Evolutionary conservation across 2,888 invertebrate genomes (phyloP).

Genomic region (Drosophila anceps): DNA sequence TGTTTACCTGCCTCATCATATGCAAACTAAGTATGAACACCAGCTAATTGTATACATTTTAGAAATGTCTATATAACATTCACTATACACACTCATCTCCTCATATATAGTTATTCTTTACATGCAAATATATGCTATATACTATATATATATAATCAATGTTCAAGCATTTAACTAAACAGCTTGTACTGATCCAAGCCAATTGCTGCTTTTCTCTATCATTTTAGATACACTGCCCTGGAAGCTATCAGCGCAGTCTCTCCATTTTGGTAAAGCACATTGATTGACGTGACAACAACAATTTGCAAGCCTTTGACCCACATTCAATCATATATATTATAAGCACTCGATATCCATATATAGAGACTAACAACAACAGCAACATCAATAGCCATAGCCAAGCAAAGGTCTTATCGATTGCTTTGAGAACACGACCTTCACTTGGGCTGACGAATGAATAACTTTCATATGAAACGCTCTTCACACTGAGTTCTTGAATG

Average conservation of each 20-base stretch:
- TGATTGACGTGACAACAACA: conserved; percentile 23
- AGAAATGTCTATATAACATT: background rate
- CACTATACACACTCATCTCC: background rate
- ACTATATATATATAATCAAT: conserved; percentile 20
- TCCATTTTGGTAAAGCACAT: conserved; percentile 64
- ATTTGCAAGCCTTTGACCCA: conserved; percentile 18
- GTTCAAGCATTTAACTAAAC: conserved; percentile 25
- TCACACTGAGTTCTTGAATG: conserved; percentile 25
- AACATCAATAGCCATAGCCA: no score
- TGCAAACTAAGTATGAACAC: conserved; percentile 12
- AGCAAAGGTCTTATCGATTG: conserved; percentile 63
- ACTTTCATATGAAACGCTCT: conserved; percentile 13
- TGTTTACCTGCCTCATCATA: conserved; percentile 51
- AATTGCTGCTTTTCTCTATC: conserved; percentile 64
- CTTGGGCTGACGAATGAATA: conserved; percentile 5
- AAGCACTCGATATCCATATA: background rate
- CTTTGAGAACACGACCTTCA: conserved; percentile 55
- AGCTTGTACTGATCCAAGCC: conserved; percentile 52
- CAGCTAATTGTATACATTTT: conserved; percentile 15
- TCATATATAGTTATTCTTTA: background rate
- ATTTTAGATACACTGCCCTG: conserved; percentile 81
- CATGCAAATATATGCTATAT: background rate
- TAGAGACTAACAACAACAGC: conserved; percentile 7
- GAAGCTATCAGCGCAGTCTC: conserved; percentile 68
- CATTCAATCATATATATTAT: background rate